Percentiles rank a stretch among this genome's conserved stretches.
Conservation (phyloP, 2,888 invertebrate genomes). For the Lobophora halterata region DNA sequence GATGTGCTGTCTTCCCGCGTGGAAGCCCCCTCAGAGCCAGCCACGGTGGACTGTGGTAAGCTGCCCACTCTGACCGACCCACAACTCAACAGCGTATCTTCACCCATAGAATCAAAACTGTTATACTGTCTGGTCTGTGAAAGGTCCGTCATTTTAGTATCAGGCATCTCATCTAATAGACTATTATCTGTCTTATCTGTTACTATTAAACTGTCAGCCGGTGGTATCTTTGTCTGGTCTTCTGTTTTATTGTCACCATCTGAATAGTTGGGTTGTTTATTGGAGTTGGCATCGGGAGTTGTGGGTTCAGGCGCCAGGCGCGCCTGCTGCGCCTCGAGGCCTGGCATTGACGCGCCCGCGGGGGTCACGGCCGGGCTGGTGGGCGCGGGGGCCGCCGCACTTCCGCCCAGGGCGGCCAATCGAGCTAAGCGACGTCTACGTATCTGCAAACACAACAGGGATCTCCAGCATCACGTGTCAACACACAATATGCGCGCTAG, state of each 20-base stretch:
- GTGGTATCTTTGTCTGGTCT: constrained; percentile 66
- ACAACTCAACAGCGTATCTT: constrained; percentile 69
- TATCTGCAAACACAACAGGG: constrained; percentile 79
- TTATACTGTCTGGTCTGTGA: constrained; percentile 74
- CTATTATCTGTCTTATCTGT: constrained; percentile 74
- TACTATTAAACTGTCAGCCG: constrained; percentile 71
- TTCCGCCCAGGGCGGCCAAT: constrained; percentile 80
- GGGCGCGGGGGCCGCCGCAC: constrained; percentile 69
- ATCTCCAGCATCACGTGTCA: constrained; percentile 54
- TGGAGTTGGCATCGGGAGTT: constrained; percentile 57
- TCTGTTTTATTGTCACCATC: constrained; percentile 61
- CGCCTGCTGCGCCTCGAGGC: constrained; percentile 48
- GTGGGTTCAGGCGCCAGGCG: constrained; percentile 56
- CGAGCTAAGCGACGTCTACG: constrained; percentile 88
- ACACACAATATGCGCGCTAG: constrained; percentile 47
- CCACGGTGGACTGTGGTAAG: constrained; percentile 62
- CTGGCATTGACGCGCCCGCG: constrained; percentile 63
- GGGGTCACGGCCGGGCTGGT: constrained; percentile 63
- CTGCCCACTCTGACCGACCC: constrained; percentile 68
- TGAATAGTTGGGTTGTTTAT: constrained; percentile 64
- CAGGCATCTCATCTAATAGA: constrained; percentile 74
- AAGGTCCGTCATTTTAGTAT: constrained; percentile 77
- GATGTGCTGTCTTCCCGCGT: constrained; percentile 69
- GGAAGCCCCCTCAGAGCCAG: constrained; percentile 58
- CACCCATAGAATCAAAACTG: constrained; percentile 76